Evolutionary conservation across 1,140 invertebrate species (phyloP).

Genomic region (Ceratosolen fusciceps): DNA sequence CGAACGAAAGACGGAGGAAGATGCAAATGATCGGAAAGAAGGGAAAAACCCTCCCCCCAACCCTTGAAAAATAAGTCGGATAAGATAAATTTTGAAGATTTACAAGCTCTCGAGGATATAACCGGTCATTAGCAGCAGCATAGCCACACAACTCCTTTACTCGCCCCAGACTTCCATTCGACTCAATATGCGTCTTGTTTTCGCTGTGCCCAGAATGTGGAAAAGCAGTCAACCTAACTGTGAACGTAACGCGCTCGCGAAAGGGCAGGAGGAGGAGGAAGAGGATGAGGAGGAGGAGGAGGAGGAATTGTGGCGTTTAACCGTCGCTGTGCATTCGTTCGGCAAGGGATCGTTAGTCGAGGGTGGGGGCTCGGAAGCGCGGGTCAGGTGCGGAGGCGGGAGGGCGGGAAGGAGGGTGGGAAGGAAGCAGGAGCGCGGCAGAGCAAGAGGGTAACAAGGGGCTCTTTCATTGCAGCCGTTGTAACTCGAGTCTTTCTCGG

Average conservation of each 20-base stretch:
- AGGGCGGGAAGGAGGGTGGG: neutral
- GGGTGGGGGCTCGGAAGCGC: conserved; percentile 13
- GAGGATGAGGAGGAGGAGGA: neutral
- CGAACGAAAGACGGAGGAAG: neutral
- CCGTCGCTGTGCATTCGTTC: conserved; percentile 13
- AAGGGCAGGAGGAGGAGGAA: too few relatives aligned
- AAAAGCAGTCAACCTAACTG: conserved; percentile 19
- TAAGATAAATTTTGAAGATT: conserved; percentile 46
- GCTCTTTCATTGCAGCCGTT: conserved; percentile 61
- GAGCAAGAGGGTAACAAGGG: conserved; percentile 59
- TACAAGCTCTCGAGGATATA: conserved; percentile 5
- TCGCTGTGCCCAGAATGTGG: conserved; percentile 1
- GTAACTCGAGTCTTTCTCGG: conserved; percentile 45
- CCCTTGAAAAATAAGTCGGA: conserved; percentile 30
- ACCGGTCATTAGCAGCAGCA: conserved; percentile 28
- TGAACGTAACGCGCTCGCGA: conserved; percentile 25
- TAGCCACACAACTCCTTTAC: neutral
- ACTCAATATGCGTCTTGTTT: conserved; percentile 29
- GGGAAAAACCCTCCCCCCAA: too few relatives aligned
- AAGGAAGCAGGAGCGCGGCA: conserved; percentile 23
- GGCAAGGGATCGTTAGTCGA: too few relatives aligned
- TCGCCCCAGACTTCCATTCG: neutral
- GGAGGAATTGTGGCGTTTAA: conserved; percentile 13
- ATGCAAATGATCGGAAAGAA: conserved; percentile 24
- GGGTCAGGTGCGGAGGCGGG: neutral